Conservation (phyloP, 2,888 invertebrate genomes). For the Idaea straminata region DNA sequence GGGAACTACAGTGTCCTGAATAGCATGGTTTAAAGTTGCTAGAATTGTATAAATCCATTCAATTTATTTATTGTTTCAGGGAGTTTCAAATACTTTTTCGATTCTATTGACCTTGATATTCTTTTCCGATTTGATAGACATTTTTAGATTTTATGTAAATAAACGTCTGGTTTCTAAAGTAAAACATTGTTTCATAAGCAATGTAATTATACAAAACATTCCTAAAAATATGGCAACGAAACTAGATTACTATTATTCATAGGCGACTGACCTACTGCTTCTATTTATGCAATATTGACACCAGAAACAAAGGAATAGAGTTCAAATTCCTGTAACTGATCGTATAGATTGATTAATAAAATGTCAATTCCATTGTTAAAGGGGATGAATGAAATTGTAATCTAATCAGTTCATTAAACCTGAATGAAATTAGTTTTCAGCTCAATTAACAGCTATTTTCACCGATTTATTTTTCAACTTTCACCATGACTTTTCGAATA, state of each 20-base stretch:
- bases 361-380: neutral
- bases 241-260: slow-evolving; percentile 1
- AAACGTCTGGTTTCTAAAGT: too few relatives aligned
- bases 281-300: neutral
- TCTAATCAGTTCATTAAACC: neutral
- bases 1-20: too few relatives aligned
- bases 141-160: too few relatives aligned
- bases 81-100: too few relatives aligned
- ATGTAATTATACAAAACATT: neutral
- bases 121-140: too few relatives aligned
- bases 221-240: slow-evolving; percentile 2
- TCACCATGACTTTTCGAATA: neutral
- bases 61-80: too few relatives aligned
- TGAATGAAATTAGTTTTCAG: neutral
- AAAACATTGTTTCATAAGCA: neutral
- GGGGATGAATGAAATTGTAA: neutral
- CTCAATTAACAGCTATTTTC: neutral
- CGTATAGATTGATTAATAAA: neutral
- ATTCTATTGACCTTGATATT: too few relatives aligned
- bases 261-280: slow-evolving; percentile 1
- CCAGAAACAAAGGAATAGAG: neutral
- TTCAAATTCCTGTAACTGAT: neutral
- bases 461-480: neutral
- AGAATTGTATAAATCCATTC: too few relatives aligned
- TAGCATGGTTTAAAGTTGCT: too few relatives aligned